Evolutionary conservation across 1,140 invertebrate species (phyloP).

Genomic region (Lepidostoma basale): DNA sequence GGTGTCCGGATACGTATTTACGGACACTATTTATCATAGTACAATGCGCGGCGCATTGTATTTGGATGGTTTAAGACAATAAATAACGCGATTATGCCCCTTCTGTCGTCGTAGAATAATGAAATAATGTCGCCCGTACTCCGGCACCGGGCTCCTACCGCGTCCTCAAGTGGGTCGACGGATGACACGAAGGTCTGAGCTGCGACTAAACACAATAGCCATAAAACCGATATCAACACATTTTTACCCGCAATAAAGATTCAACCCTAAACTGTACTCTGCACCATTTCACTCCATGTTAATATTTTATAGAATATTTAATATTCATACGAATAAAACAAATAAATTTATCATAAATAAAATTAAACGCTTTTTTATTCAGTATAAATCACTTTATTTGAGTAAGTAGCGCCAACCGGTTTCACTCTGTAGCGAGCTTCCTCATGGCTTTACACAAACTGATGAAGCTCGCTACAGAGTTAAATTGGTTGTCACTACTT

Average conservation of each 20-base stretch:
- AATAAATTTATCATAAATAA: no score
- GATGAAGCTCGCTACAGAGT: no score
- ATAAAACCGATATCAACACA: conserved; percentile 28
- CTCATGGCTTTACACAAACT: no score
- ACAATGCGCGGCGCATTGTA: neutral
- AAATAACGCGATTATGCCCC: conserved; percentile 42
- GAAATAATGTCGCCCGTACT: conserved; percentile 26
- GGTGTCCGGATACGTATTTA: neutral
- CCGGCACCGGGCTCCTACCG: conserved; percentile 8
- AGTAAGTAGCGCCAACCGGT: no score
- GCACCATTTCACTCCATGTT: no score
- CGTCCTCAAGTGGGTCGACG: conserved; percentile 27
- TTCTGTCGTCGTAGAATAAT: conserved; percentile 41
- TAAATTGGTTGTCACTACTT: no score
- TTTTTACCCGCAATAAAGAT: conserved; percentile 19
- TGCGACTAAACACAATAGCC: conserved; percentile 15
- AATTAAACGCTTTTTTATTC: no score
- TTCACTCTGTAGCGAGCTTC: no score
- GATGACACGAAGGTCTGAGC: neutral
- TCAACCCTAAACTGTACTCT: no score
- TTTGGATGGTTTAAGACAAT: conserved; percentile 32
- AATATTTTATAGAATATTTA: no score
- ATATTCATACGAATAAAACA: no score
- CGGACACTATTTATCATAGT: conserved; percentile 13
- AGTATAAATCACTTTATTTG: no score